A percentile compares a stretch with the other conserved stretches of the same genome.
Conservation (phyloP, 2,888 invertebrate genomes). For the Sinotaia quadrata region DNA sequence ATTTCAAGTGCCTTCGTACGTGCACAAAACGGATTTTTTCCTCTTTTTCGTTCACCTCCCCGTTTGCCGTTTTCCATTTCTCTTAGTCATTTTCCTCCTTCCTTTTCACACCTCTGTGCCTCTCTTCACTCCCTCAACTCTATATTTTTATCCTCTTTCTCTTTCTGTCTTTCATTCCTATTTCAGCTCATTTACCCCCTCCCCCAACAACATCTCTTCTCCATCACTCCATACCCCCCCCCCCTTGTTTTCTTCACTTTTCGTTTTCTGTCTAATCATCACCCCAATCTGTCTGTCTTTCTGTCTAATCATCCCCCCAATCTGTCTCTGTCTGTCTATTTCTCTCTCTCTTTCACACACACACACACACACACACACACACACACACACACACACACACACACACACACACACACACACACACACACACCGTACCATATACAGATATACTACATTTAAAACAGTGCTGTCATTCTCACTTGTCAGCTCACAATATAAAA, state of each 20-base stretch:
- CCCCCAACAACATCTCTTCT: too few species aligned
- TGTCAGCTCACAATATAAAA: too few species aligned
- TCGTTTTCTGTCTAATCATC: neutral
- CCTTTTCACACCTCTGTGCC: neutral
- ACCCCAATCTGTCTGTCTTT: conserved; percentile 2
- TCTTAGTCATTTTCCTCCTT: neutral
- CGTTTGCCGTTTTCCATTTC: neutral
- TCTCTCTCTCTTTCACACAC: neutral
- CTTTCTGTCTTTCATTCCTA: neutral
- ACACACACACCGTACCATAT: too few species aligned
- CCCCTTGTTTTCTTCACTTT: conserved; percentile 20
- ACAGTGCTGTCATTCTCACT: too few species aligned
- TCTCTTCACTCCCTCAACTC: neutral
- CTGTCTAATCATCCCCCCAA: too few species aligned
- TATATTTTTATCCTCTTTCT: conserved; percentile 6
- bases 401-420: too few species aligned
- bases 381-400: too few species aligned
- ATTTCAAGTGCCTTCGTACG: too few species aligned
- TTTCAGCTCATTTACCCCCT: neutral
- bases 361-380: too few species aligned
- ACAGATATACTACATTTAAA: too few species aligned
- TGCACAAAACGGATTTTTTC: too few species aligned
- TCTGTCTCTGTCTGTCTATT: conserved; percentile 8
- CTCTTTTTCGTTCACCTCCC: neutral
- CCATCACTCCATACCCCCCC: conserved; percentile 5